A percentile compares a stretch with the other conserved stretches of the same genome.
phyloP scores from a whole-genome alignment of 2,797 vertebrate species.

The Poecilia picta region DNA sequence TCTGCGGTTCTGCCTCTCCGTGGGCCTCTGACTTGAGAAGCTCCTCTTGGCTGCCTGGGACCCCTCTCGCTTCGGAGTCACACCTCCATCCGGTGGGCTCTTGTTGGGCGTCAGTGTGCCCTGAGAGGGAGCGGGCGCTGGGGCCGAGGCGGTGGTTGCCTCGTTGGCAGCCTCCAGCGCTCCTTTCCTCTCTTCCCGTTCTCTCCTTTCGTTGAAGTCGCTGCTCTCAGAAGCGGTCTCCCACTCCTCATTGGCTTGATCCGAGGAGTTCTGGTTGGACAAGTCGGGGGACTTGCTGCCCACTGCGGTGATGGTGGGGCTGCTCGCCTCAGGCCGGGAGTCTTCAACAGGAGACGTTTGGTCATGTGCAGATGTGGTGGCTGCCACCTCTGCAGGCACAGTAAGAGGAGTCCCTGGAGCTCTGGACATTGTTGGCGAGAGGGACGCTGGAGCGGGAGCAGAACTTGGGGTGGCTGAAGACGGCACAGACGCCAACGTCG shows the following conservation, averaged over 20 bases:
- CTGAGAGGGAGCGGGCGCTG: conserved; percentile 57
- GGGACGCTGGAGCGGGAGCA: conserved; percentile 47
- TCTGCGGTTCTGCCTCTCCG: conserved; percentile 92
- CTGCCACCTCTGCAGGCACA: conserved; percentile 56
- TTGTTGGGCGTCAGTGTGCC: conserved; percentile 73
- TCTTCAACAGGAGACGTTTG: conserved; percentile 60
- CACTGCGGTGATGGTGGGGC: conserved; percentile 80
- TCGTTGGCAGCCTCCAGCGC: conserved; percentile 81
- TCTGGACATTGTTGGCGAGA: conserved; percentile 75
- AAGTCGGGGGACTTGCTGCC: conserved; percentile 97
- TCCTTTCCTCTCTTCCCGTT: conserved; percentile 93
- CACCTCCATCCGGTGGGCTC: conserved; percentile 75
- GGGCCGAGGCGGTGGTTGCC: conserved; percentile 59
- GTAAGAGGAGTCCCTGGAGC: conserved; percentile 73
- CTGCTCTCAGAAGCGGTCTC: conserved; percentile 99
- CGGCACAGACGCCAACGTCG: conserved; percentile 65
- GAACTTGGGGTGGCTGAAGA: conserved; percentile 64
- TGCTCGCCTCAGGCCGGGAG: conserved; percentile 66
- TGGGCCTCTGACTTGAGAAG: conserved; percentile 95
- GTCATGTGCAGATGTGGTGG: conserved; percentile 59
- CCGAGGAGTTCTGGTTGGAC: conserved; percentile 99
- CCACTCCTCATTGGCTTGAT: conserved; percentile 99
- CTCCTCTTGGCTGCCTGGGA: conserved; percentile 91
- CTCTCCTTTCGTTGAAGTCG: conserved; percentile 96
- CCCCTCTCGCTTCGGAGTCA: conserved; percentile 86